These are phyloP conservation scores for Mandrillus leucophaeus DNA, from an alignment of 2,113 vertebrate genomes.

Conservation along the genomic window DNA sequence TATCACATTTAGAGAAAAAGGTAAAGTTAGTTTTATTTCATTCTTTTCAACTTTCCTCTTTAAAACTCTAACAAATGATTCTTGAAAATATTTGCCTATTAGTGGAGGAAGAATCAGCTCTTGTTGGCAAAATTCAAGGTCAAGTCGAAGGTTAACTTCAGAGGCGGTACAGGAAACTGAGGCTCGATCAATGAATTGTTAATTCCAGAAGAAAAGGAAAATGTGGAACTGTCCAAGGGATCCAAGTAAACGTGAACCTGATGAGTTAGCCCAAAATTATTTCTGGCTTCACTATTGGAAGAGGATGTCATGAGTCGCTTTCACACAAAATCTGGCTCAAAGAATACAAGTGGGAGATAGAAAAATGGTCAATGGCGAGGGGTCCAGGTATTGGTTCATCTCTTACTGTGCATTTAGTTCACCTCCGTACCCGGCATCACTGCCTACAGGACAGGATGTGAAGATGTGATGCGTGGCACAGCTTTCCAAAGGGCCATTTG, in stretches of 20 bases:
- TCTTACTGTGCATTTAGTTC: background rate
- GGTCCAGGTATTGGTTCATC: accelerated
- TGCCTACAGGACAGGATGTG: background rate
- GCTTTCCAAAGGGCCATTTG: background rate
- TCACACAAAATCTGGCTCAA: background rate
- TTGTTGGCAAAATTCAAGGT: background rate
- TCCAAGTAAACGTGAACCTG: too few species aligned
- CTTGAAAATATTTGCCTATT: background rate
- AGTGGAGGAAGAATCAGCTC: background rate
- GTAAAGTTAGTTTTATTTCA: background rate
- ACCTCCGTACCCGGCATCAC: accelerated
- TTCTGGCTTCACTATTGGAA: background rate
- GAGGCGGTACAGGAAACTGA: background rate
- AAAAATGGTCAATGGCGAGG: accelerated
- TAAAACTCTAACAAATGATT: background rate
- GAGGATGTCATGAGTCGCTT: background rate
- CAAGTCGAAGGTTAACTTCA: background rate
- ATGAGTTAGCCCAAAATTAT: background rate
- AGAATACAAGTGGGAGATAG: background rate
- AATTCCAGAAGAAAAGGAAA: background rate
- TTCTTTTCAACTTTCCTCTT: background rate
- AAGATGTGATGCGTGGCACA: accelerated
- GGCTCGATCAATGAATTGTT: background rate
- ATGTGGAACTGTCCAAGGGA: accelerated
- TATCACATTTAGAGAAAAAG: background rate